Evolutionary conservation across 2,888 invertebrate species (phyloP), one percentile per base, ranked within the genome.

Genomic region (Acronicta aceris): DNA sequence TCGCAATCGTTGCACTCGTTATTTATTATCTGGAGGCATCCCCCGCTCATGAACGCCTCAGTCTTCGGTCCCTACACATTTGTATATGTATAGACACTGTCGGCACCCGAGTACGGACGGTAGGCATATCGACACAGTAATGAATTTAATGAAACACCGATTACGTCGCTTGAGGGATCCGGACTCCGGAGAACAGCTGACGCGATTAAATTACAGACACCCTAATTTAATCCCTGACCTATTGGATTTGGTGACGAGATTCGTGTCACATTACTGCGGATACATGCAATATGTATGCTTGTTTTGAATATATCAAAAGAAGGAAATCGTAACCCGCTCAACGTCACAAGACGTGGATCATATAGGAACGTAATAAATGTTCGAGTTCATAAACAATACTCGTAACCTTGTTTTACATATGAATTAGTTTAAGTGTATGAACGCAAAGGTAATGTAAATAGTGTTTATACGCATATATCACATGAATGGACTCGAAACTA

Each of bases 1-100:
- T 89, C 92, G 93, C 93, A 93, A 94, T 93, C 94, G 92, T 89
- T 94, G 94, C 94, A 94, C 93, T 93, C 91, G 91, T 93, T 93
- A 94, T 94, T 94, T 93, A 93, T 94, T 92, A 92, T 93, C 93
- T 89, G 83, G 84, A 91, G 88, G 88, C 89, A 89, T 87, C 88
- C 89, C 91, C 88, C 87, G 83, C 81, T 83, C 78, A 80, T 86
- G 78, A 84, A 80, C 81, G 84, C 81, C 83, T 82, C 78, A 79
- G 83, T 81, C 83, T 84, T 79, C 78, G 75, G 78, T 75, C 69
- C 65, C 64, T 74, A 81, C 69, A 71, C 64, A 69, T 63, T 57
- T 72, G 50, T 71, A 67, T 66, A 78, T 68, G 70, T 38, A 38
- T n/a, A 55, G 43, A 51, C 55, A 53, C 46, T 68, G 62, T 59